phyloP scores from a whole-genome alignment of 1,140 invertebrate species.

The Plectrocnemia conspersa region DNA sequence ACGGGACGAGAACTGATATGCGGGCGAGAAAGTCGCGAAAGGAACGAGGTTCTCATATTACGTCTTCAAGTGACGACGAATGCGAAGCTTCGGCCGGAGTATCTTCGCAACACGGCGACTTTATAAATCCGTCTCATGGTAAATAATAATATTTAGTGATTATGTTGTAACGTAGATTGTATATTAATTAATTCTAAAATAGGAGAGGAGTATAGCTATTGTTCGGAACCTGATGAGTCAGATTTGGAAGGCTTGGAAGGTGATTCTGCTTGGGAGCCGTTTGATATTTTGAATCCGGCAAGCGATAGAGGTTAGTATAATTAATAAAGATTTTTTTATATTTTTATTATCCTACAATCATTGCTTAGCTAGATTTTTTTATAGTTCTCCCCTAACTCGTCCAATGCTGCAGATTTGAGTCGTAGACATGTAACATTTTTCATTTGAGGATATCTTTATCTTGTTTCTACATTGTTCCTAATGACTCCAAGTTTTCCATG shows the following conservation, averaged over 20 bases:
- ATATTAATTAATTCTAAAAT: slow-evolving; percentile 20
- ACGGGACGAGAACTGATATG: slow-evolving; percentile 31
- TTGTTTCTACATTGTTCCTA: too few relatives aligned
- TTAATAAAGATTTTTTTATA: too few relatives aligned
- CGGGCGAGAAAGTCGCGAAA: slow-evolving; percentile 40
- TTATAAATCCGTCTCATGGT: slow-evolving; percentile 37
- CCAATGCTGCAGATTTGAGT: too few relatives aligned
- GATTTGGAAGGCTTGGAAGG: slow-evolving; percentile 52
- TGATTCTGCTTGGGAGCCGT: slow-evolving; percentile 70
- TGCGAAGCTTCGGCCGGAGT: slow-evolving; percentile 55
- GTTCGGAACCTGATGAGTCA: slow-evolving; percentile 65
- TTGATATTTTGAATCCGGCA: slow-evolving; percentile 65
- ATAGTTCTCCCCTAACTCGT: too few relatives aligned
- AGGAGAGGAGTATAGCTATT: slow-evolving; percentile 75
- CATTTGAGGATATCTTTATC: too few relatives aligned
- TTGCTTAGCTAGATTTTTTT: neutral
- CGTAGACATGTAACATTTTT: too few relatives aligned
- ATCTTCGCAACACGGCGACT: slow-evolving; percentile 57
- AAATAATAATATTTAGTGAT: neutral
- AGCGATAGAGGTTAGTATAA: slow-evolving; percentile 72
- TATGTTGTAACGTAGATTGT: neutral
- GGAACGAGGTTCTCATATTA: slow-evolving; percentile 2
- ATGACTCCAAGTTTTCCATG: too few relatives aligned
- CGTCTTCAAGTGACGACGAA: slow-evolving; percentile 56
- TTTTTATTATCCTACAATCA: slow-evolving; percentile 10